Evolutionary conservation across 2,113 vertebrate species (phyloP).

Genomic region (Struthidea cinerea): DNA sequence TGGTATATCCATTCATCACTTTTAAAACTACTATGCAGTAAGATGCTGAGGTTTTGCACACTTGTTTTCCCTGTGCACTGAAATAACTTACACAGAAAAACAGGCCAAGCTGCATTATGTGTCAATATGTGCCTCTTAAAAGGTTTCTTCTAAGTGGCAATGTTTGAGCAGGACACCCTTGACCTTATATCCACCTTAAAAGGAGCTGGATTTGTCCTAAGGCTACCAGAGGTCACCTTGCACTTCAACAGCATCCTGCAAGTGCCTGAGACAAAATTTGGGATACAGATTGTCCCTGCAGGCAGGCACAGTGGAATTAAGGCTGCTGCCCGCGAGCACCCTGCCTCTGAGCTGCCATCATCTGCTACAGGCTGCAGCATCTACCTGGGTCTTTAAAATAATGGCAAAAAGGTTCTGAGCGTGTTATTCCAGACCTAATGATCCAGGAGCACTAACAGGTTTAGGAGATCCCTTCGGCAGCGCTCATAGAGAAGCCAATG

Average conservation of each 20-base stretch:
- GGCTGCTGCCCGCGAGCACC: not conserved
- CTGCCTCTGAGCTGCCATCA: not conserved
- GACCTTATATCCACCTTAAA: not conserved
- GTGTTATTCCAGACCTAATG: not conserved
- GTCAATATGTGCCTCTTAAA: fast-evolving
- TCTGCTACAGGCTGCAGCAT: not conserved
- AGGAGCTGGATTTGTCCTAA: not conserved
- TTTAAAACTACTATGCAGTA: not conserved
- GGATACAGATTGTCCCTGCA: not conserved
- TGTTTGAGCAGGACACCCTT: fast-evolving
- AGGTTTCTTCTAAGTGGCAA: not conserved
- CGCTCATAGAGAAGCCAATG: fast-evolving
- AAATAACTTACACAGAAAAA: not conserved
- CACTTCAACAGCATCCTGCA: not conserved
- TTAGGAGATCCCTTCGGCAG: not conserved
- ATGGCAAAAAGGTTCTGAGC: not conserved
- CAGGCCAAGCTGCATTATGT: not conserved
- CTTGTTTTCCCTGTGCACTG: not conserved
- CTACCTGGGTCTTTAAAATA: not conserved
- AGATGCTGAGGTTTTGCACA: not conserved
- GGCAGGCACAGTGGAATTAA: not conserved
- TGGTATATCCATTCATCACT: not conserved
- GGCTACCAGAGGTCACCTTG: not conserved
- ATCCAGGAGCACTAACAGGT: not conserved
- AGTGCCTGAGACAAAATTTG: not conserved